Conservation (phyloP, 2,797 vertebrate species). For the Galago senegalensis region DNA sequence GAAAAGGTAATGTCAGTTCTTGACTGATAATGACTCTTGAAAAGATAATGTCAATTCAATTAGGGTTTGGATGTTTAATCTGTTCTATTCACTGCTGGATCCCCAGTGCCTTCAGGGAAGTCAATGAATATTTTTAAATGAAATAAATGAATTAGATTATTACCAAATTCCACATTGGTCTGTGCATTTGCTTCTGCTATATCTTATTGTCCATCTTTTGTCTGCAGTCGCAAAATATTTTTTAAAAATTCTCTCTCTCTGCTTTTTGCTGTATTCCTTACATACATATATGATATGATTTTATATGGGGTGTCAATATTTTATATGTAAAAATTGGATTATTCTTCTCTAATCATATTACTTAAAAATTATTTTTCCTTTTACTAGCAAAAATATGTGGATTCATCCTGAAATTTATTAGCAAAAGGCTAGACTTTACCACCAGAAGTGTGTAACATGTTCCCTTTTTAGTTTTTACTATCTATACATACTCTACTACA, state of each 20-base stretch:
- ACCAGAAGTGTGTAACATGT: neutral
- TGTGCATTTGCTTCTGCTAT: neutral
- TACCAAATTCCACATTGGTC: neutral
- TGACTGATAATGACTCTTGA: neutral
- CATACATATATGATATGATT: neutral
- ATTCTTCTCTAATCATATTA: neutral
- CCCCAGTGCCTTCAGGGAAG: neutral
- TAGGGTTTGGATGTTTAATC: neutral
- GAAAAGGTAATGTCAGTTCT: neutral
- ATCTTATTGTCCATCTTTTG: neutral
- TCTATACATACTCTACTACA: neutral
- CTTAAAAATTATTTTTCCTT: neutral
- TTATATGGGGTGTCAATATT: neutral
- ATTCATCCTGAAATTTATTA: neutral
- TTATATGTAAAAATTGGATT: neutral
- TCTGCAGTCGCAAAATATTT: neutral
- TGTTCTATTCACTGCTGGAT: neutral
- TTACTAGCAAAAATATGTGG: neutral
- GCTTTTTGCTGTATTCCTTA: neutral
- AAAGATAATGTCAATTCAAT: neutral
- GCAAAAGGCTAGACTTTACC: neutral
- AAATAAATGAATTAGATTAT: neutral
- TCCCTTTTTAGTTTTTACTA: neutral
- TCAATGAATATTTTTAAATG: neutral
- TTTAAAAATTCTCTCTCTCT: neutral